Conservation (phyloP, 2,888 invertebrate species). For the Acleris emargana region DNA sequence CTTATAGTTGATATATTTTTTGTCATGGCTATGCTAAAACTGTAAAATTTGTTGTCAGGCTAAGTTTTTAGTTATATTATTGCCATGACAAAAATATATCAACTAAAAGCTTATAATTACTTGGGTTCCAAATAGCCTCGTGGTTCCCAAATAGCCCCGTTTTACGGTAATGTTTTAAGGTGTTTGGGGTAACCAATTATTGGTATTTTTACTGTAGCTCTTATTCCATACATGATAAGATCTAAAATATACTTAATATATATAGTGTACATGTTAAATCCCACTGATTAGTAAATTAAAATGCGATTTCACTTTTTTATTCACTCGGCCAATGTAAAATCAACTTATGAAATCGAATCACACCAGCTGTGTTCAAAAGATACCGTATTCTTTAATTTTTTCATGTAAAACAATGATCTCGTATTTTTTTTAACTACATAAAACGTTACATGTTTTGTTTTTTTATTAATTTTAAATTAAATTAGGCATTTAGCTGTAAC, state of each 20-base stretch:
- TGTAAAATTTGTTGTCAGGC: too few species aligned
- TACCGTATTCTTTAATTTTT: conserved; percentile 49
- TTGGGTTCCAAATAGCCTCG: too few species aligned
- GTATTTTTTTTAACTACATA: conserved; percentile 64
- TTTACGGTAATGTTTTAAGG: too few species aligned
- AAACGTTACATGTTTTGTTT: conserved; percentile 39
- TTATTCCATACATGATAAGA: background rate
- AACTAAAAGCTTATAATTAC: too few species aligned
- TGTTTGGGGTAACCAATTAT: background rate
- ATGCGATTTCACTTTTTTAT: conserved; percentile 7
- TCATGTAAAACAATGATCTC: conserved; percentile 74
- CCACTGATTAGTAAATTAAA: conserved; percentile 1
- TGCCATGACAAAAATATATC: too few species aligned
- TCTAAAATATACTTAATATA: background rate
- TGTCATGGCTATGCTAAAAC: too few species aligned
- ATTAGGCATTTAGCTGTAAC: conserved; percentile 48
- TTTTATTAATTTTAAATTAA: conserved; percentile 25
- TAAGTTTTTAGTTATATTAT: too few species aligned
- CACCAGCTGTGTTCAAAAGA: conserved; percentile 76
- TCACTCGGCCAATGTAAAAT: conserved; percentile 4
- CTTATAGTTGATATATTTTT: too few species aligned
- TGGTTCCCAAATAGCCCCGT: too few species aligned
- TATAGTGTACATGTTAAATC: background rate
- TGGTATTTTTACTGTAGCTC: background rate
- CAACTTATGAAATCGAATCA: conserved; percentile 45